Base-by-base conservation (phyloP, 2,797 vertebrate species). In the Chelon auratus region DNA sequence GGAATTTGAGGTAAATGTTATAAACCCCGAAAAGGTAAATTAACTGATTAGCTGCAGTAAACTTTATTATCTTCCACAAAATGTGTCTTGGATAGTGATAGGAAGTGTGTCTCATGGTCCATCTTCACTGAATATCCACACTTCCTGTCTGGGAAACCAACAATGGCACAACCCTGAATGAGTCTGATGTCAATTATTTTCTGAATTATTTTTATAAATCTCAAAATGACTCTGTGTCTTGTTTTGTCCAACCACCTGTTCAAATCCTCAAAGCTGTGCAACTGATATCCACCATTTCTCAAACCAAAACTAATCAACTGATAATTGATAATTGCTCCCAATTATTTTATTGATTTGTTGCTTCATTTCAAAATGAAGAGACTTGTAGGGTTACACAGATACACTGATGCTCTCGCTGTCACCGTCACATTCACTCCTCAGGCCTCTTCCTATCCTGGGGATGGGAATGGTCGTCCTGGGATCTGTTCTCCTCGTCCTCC, bases 401-500 rank as follows among this genome's bases (percentile, higher is more conserved):
- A 11, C 42, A 9, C 1, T 18, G 12, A 40, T 73, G 33, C 42
- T 47, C 18, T 68, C 15, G 9, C 47, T 55, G 3, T 53, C 42
- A 12, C 43, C 15, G 12, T 10, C 22, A 48, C 43, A 2, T 2
- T 17, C 4, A 7, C 50, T 73, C 24, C 50, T n/a, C 60, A 95
- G 94, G 68, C 91, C 95, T 0, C 52, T 91, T 26, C 75, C 48
- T 12, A 87, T 95, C 64, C 78, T 94, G 67, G 93, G 90, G 22
- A 56, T 83, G 0, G 94, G 85, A 43, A 26, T 81, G 24, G 77
- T 90, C 9, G 58, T 93, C 36, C 89, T 96, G 24, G 66, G 90
- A 3, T 75, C 68, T 0, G 70, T 96, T 57, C 45, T 91, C 7
- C 78, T 92, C 9, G 3, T 96, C 63, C 68, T 93, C 53, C 84